Percentiles rank a stretch among this genome's conserved stretches.
Evolutionary conservation across 2,888 invertebrate species (phyloP).

Genomic region (Tenthredo amoena): DNA sequence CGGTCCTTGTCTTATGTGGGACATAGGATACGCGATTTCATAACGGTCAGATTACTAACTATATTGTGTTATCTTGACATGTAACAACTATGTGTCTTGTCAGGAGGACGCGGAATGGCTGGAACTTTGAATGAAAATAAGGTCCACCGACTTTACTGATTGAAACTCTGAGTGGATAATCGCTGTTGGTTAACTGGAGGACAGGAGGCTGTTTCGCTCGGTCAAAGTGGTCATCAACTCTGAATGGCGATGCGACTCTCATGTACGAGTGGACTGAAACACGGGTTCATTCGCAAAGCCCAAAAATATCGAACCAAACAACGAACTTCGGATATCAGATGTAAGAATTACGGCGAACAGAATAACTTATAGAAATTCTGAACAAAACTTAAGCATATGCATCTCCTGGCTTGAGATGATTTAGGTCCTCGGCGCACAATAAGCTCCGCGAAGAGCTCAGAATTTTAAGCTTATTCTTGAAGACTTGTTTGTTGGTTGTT

Average conservation of each 20-base stretch:
- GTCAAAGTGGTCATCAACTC: constrained; percentile 42
- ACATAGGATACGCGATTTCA: background rate
- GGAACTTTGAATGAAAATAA: background rate
- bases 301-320: background rate
- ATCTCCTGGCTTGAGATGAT: background rate
- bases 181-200: constrained; percentile 32
- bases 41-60: background rate
- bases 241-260: constrained; percentile 33
- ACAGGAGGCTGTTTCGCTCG: constrained; percentile 39
- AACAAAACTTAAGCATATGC: background rate
- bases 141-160: constrained; percentile 22
- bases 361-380: background rate
- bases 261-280: background rate
- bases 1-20: background rate
- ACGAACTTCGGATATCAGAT: background rate
- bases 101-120: background rate
- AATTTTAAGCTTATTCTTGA: background rate
- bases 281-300: background rate
- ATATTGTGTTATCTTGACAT: background rate
- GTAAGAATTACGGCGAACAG: background rate
- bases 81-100: background rate
- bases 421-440: background rate
- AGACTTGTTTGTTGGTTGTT: background rate
- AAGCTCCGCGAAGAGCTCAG: too few species aligned
- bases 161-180: constrained; percentile 47